Percentiles rank a stretch among this genome's conserved stretches.
phyloP scores from a whole-genome alignment of 2,113 vertebrate genomes.

The Bubo blakistoni region DNA sequence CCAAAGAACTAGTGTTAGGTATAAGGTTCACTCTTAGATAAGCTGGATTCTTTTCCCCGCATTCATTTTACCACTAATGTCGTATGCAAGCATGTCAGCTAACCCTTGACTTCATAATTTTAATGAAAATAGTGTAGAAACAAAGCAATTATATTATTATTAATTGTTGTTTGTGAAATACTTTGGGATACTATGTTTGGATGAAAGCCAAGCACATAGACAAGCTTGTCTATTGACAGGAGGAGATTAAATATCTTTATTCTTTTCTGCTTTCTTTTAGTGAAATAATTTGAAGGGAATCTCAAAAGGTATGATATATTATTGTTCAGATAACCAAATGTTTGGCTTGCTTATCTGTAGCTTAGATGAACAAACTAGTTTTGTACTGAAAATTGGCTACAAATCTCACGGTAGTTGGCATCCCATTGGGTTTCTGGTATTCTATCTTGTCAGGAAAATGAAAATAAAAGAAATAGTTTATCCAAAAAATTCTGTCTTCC shows the following conservation, averaged over 20 bases:
- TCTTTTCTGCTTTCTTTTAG: neutral
- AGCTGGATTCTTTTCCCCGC: neutral
- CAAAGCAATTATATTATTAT: neutral
- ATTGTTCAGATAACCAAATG: neutral
- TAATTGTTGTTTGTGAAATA: neutral
- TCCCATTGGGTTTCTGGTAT: neutral
- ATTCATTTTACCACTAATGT: neutral
- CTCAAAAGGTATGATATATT: neutral
- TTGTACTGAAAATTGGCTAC: neutral
- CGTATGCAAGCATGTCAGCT: neutral
- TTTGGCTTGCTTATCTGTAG: neutral
- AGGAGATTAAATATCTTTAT: neutral
- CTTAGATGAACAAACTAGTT: neutral
- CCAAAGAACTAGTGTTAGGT: neutral
- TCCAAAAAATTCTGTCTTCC: neutral
- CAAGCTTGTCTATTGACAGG: neutral
- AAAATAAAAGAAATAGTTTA: neutral
- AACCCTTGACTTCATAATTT: neutral
- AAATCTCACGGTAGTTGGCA: neutral
- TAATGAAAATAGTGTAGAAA: neutral
- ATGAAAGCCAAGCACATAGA: neutral
- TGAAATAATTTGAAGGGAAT: neutral
- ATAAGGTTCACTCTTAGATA: neutral
- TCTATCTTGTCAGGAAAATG: neutral
- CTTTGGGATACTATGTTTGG: neutral